These are phyloP conservation scores for Ceratina japonica DNA, from an alignment of 1,140 invertebrate species.

Conservation along the genomic window DNA sequence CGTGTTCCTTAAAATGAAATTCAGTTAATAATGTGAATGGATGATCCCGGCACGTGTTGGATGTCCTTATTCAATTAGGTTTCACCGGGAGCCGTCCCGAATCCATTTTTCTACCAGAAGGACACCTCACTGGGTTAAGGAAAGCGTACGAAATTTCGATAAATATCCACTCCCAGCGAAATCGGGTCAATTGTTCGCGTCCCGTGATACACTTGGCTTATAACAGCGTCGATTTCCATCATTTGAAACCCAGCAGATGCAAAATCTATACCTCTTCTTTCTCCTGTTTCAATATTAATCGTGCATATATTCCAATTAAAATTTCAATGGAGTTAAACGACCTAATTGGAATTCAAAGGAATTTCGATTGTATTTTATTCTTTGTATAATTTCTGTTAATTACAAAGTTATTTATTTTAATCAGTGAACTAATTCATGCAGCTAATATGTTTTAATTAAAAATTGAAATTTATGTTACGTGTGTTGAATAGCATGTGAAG, in stretches of 20 bases:
- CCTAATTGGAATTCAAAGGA: too few relatives aligned
- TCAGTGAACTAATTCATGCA: neutral
- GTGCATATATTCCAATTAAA: neutral
- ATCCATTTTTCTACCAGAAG: conserved; percentile 14
- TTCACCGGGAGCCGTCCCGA: too few relatives aligned
- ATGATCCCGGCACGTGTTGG: neutral
- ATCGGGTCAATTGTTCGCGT: conserved; percentile 15
- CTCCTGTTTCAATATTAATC: too few relatives aligned
- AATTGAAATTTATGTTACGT: too few relatives aligned
- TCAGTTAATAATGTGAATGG: neutral
- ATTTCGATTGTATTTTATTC: too few relatives aligned
- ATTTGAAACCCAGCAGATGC: too few relatives aligned
- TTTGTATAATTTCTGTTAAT: neutral
- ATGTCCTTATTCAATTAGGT: neutral
- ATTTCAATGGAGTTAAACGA: neutral
- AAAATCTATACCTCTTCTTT: neutral
- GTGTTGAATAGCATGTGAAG: too few relatives aligned
- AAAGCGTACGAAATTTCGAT: conserved; percentile 18
- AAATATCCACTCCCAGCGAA: conserved; percentile 3
- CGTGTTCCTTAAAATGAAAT: neutral
- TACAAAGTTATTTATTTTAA: neutral
- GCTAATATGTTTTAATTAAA: neutral
- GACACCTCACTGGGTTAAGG: conserved; percentile 20
- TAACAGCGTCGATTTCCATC: neutral
- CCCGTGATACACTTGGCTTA: neutral